phyloP scores from a whole-genome alignment of 2,888 invertebrate species.

The Odiellus spinosus region DNA sequence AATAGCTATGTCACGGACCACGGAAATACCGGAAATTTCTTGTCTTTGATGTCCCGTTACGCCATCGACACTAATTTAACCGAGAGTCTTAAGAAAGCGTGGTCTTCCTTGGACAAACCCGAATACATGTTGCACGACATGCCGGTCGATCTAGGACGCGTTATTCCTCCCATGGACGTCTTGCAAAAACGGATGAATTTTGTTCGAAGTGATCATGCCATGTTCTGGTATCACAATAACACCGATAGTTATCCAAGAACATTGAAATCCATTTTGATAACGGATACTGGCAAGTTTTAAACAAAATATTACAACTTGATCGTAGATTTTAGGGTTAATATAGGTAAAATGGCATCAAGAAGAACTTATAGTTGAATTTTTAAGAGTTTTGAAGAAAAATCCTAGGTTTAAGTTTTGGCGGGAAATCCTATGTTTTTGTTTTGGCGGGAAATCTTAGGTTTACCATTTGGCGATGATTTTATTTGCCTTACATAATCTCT shows the following conservation, averaged over 20 bases:
- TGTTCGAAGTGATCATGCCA: slow-evolving; percentile 27
- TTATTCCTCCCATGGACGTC: slow-evolving; percentile 22
- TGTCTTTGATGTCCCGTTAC: slow-evolving; percentile 25
- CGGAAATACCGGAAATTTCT: slow-evolving; percentile 25
- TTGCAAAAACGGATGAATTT: slow-evolving; percentile 26
- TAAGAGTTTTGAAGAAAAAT: too few species aligned
- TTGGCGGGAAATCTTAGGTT: too few species aligned
- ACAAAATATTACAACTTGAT: too few species aligned
- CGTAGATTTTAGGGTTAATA: too few species aligned
- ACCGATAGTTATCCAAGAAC: slow-evolving; percentile 18
- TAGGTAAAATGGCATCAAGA: too few species aligned
- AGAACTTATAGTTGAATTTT: too few species aligned
- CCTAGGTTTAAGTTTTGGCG: too few species aligned
- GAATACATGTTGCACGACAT: slow-evolving; percentile 13
- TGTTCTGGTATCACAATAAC: slow-evolving; percentile 29
- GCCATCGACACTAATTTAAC: slow-evolving; percentile 24
- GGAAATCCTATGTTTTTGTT: too few species aligned
- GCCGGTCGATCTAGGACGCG: slow-evolving; percentile 21
- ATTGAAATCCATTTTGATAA: slow-evolving; percentile 27
- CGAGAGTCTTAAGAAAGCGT: slow-evolving; percentile 15
- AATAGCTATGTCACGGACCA: slow-evolving; percentile 2
- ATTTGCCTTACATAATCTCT: background rate
- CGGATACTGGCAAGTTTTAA: slow-evolving; percentile 30
- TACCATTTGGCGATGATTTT: background rate
- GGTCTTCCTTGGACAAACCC: slow-evolving; percentile 12